phyloP scores from a whole-genome alignment of 2,888 invertebrate species.

The Epinotia demarniana region DNA sequence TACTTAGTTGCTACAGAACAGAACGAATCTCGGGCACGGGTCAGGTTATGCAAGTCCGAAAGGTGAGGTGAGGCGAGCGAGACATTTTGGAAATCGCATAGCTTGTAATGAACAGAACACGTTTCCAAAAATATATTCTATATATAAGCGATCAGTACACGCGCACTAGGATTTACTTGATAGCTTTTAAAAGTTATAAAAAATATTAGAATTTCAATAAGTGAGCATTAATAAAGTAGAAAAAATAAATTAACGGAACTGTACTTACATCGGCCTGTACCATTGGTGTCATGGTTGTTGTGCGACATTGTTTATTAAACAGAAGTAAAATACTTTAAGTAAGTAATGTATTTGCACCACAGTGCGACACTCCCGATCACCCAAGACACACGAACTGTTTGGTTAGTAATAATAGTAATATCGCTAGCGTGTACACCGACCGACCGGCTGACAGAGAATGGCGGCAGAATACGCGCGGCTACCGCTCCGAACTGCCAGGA shows the following conservation, averaged over 20 bases:
- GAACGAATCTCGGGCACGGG: no score
- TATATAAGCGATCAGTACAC: no score
- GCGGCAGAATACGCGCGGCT: background rate
- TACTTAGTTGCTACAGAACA: no score
- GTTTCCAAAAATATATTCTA: no score
- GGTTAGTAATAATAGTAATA: no score
- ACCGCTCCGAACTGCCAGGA: background rate
- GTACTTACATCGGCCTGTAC: conserved; percentile 49
- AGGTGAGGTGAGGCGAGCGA: no score
- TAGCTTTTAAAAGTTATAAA: background rate
- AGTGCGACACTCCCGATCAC: background rate
- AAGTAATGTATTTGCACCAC: background rate
- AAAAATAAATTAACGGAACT: background rate
- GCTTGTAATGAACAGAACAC: no score
- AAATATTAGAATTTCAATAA: background rate
- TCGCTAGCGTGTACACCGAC: background rate
- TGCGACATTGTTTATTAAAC: conserved; percentile 43
- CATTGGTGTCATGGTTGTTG: conserved; percentile 46
- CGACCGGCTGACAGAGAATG: conserved; percentile 9
- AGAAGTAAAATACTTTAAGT: background rate
- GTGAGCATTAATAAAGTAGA: background rate
- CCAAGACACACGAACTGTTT: background rate
- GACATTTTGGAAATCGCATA: no score
- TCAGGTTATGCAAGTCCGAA: no score
- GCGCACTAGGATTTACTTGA: background rate